These are phyloP conservation scores for Pediacus dermestoides DNA, from an alignment of 2,888 invertebrate genomes.

Conservation along the genomic window DNA sequence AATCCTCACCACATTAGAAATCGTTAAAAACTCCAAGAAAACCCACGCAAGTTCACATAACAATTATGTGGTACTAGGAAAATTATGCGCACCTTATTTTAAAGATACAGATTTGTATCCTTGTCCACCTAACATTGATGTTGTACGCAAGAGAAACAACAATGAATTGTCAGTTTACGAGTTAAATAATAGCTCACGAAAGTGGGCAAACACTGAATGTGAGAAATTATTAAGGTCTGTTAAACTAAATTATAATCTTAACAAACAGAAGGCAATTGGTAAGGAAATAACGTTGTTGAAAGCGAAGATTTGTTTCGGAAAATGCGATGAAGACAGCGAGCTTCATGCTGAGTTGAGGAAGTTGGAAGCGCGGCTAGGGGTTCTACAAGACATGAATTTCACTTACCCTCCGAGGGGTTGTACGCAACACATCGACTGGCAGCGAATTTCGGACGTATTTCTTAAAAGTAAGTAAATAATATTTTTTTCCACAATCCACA, in stretches of 20 bases:
- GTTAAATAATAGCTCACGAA: constrained; percentile 30
- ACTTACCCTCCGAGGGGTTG: constrained; percentile 29
- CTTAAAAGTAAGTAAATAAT: too few species aligned
- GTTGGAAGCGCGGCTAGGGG: constrained; percentile 43
- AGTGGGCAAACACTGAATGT: constrained; percentile 41
- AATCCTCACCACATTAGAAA: constrained; percentile 4
- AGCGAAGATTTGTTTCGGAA: constrained; percentile 55
- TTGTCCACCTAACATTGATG: constrained; percentile 59
- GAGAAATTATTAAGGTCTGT: constrained; percentile 31
- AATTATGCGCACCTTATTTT: constrained; percentile 61
- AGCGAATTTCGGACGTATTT: constrained; percentile 51
- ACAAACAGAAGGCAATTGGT: constrained; percentile 23
- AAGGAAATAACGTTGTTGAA: constrained; percentile 12
- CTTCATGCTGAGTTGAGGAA: constrained; percentile 15
- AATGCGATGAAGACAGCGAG: constrained; percentile 39
- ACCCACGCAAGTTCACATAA: constrained; percentile 7
- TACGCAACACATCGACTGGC: constrained; percentile 58
- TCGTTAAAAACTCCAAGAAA: neutral
- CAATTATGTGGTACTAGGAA: constrained; percentile 21
- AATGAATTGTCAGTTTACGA: constrained; percentile 32
- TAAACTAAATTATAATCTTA: constrained; percentile 31
- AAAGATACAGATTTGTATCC: constrained; percentile 57
- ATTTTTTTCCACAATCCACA: constrained; percentile 5
- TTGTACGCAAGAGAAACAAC: constrained; percentile 36
- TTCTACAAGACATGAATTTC: constrained; percentile 24